These are phyloP conservation scores for Hylaea fasciaria DNA, from an alignment of 2,888 invertebrate species.

Conservation along the genomic window DNA sequence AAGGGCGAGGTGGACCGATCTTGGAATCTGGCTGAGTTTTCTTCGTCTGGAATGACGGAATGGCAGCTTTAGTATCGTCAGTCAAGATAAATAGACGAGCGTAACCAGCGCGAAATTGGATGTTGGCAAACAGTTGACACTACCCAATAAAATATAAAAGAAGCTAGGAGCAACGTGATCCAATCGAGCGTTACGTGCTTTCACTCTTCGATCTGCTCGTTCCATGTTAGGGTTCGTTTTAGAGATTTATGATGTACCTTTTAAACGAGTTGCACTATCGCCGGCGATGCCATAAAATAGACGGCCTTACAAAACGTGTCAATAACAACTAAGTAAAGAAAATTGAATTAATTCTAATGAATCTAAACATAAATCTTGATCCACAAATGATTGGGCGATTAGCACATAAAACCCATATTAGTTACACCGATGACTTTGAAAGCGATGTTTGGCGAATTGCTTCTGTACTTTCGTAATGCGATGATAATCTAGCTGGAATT, in stretches of 20 bases:
- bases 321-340: slow-evolving; percentile 1
- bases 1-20: slow-evolving; percentile 37
- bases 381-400: slow-evolving; percentile 7
- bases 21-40: slow-evolving; percentile 33
- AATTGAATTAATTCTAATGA: slow-evolving; percentile 1
- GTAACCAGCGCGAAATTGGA: slow-evolving; percentile 56
- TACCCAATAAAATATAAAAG: slow-evolving; percentile 61
- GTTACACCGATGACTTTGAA: slow-evolving; percentile 30
- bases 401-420: slow-evolving; percentile 26
- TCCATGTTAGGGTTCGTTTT: slow-evolving; percentile 55
- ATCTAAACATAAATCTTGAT: slow-evolving; percentile 13
- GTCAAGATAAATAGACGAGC: slow-evolving; percentile 53
- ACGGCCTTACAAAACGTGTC: slow-evolving; percentile 6
- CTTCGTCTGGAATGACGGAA: slow-evolving; percentile 27
- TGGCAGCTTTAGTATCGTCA: slow-evolving; percentile 19
- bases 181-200: slow-evolving; percentile 74
- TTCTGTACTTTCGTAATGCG: slow-evolving; percentile 41
- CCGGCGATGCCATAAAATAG: slow-evolving; percentile 23
- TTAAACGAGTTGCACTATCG: slow-evolving; percentile 47
- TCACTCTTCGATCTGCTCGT: slow-evolving; percentile 67
- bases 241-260: slow-evolving; percentile 43
- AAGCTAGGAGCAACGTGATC: slow-evolving; percentile 60
- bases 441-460: slow-evolving; percentile 34
- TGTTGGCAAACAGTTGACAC: slow-evolving; percentile 67
- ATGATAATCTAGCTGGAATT: slow-evolving; percentile 41